phyloP scores from a whole-genome alignment of 1,140 invertebrate species.

The Lysiphlebus fabarum region DNA sequence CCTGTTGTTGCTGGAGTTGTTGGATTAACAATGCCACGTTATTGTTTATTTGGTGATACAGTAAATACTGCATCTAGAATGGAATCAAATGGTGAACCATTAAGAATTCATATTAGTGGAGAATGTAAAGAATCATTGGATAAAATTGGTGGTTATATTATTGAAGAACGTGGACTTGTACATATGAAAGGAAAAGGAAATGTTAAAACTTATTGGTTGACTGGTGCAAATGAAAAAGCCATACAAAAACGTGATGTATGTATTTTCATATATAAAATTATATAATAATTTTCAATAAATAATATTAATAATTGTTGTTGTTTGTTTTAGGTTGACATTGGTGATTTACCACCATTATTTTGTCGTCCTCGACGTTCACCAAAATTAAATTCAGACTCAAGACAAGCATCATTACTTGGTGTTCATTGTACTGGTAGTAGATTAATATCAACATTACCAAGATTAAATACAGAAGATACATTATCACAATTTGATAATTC shows the following conservation, averaged over 20 bases:
- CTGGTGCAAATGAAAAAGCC: conserved; percentile 76
- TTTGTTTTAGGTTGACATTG: conserved; percentile 67
- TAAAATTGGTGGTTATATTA: conserved; percentile 81
- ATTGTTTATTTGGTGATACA: conserved; percentile 92
- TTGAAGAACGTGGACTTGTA: conserved; percentile 81
- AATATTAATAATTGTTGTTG: no score
- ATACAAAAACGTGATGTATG: conserved; percentile 73
- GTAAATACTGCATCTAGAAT: conserved; percentile 90
- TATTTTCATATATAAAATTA: conserved; percentile 6
- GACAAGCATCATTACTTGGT: conserved; percentile 60
- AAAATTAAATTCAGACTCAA: conserved; percentile 67
- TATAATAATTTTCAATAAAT: not conserved
- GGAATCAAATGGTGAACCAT: conserved; percentile 88
- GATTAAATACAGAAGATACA: conserved; percentile 39
- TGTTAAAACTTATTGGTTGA: conserved; percentile 84
- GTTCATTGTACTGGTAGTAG: conserved; percentile 55
- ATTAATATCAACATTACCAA: conserved; percentile 56
- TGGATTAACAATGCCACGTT: conserved; percentile 94
- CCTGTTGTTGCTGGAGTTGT: conserved; percentile 93
- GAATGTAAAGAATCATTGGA: conserved; percentile 81
- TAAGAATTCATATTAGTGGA: conserved; percentile 87
- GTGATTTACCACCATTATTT: conserved; percentile 74
- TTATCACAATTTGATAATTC: conserved; percentile 41
- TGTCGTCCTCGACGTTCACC: conserved; percentile 75
- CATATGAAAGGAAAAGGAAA: conserved; percentile 89